These are phyloP conservation scores for Phortica okadai DNA, from an alignment of 2,888 invertebrate species.

Conservation along the genomic window DNA sequence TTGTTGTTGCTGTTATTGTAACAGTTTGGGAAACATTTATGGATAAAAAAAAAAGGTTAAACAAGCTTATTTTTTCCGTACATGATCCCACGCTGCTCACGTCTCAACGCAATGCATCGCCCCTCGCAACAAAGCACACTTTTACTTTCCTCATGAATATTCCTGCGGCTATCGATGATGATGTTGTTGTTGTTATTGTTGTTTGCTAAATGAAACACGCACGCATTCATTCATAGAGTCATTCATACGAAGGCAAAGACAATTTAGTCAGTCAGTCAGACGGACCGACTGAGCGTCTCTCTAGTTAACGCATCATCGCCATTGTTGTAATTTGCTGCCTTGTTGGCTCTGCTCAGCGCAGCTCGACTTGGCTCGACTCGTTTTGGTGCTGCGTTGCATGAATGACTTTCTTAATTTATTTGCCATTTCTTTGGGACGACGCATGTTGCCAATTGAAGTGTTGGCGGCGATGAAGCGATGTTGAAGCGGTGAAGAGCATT, in stretches of 20 bases:
- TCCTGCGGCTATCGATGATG: neutral
- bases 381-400: slow-evolving; percentile 57
- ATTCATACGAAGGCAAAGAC: neutral
- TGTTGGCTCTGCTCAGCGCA: neutral
- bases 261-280: slow-evolving; percentile 49
- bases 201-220: slow-evolving; percentile 18
- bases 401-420: slow-evolving; percentile 70
- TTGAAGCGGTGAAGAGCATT: neutral
- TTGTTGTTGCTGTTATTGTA: slow-evolving; percentile 8
- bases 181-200: neutral
- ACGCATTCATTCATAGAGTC: neutral
- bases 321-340: slow-evolving; percentile 12
- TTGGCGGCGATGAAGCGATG: neutral
- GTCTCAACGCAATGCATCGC: neutral
- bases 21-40: neutral
- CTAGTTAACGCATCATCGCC: slow-evolving; percentile 66
- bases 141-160: slow-evolving; percentile 28
- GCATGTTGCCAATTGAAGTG: slow-evolving; percentile 1
- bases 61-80: neutral
- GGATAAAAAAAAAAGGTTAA: neutral
- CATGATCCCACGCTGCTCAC: slow-evolving; percentile 14
- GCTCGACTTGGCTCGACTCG: neutral
- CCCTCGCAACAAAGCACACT: neutral
- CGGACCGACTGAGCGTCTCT: neutral
- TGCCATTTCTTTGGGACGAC: slow-evolving; percentile 61